Evolutionary conservation across 2,797 vertebrate genomes (phyloP), one percentile per base, ranked within the genome.

Genomic region (Xenentodon cancila): DNA sequence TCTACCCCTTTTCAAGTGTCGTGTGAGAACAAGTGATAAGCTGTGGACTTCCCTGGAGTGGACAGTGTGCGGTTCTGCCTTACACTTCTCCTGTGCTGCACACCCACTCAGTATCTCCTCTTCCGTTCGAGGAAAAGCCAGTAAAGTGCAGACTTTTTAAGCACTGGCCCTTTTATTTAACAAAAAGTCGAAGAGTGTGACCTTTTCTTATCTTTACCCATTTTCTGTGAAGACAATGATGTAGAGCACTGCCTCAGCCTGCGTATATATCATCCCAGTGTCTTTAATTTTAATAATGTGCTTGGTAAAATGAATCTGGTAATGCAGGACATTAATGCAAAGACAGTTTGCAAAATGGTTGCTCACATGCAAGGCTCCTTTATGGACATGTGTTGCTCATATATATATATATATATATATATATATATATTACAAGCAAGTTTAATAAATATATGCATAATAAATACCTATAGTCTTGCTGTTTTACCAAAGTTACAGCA

Each of bases 21-120:
- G 67, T 58, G 67, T 49, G 74, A 75, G 71, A 68, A 68, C 67
- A 25, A 27, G 32, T 16, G 7, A 40, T 63, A 68, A 37, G 68
- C 51, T 65, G 13, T 17, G 68, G 58, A 59, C 75, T 75, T 59
- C 44, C 25, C 58, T 42, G 44, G 65, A 75, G 68, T 64, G 71
- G 64, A 68, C 50, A 63, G 71, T 78, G 78, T 88, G 81, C 82
- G 76, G 81, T 82, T 80, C 74, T 77, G 61, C 69, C 73, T 80
- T 37, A 69, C 55, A 68, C 79, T 54, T 78, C 58, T 65, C 48
- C 48, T 13, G 63, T 68, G 54, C 76, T 68, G 73, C 69, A 76
- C 79, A 65, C 77, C 82, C 77, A 83, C 84, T 65, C 62, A 43
- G 56, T 62, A 64, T 62, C 52, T 56, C 59, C 9, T 63, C 60